Evolutionary conservation across 1,140 invertebrate species (phyloP).

Genomic region (Mycetomoellerius zeteki): DNA sequence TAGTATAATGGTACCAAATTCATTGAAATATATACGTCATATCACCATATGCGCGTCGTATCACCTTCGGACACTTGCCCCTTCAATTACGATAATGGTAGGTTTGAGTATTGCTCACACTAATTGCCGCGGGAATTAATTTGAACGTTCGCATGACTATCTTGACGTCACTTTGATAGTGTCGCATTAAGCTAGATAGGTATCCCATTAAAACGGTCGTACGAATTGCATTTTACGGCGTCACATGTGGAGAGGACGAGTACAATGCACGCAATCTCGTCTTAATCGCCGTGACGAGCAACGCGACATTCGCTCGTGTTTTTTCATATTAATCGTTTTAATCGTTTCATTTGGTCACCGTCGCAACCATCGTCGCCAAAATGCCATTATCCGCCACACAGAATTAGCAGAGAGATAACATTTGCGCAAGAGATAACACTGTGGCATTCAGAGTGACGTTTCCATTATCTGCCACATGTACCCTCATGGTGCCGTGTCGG

Average conservation of each 20-base stretch:
- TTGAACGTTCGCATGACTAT: constrained; percentile 8
- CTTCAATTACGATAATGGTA: constrained; percentile 40
- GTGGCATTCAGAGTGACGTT: constrained; percentile 48
- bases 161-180: constrained; percentile 38
- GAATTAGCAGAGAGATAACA: constrained; percentile 48
- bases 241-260: constrained; percentile 7
- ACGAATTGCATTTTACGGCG: constrained; percentile 28
- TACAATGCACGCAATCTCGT: not conserved
- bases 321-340: constrained; percentile 35
- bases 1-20: not conserved
- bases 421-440: constrained; percentile 45
- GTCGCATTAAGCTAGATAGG: constrained; percentile 47
- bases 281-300: not conserved
- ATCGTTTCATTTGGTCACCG: constrained; percentile 10
- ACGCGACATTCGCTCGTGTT: constrained; percentile 10
- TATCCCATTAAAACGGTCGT: constrained; percentile 26
- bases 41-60: not conserved
- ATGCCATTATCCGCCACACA: constrained; percentile 11
- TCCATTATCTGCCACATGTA: constrained; percentile 54
- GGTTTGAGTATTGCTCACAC: constrained; percentile 19
- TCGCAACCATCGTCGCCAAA: not conserved
- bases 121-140: constrained; percentile 43
- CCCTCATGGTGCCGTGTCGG: constrained; percentile 25
- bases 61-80: constrained; percentile 16
- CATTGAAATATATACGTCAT: constrained; percentile 24